phyloP scores from a whole-genome alignment of 2,797 vertebrate species.

The Carcharodon carcharias region DNA sequence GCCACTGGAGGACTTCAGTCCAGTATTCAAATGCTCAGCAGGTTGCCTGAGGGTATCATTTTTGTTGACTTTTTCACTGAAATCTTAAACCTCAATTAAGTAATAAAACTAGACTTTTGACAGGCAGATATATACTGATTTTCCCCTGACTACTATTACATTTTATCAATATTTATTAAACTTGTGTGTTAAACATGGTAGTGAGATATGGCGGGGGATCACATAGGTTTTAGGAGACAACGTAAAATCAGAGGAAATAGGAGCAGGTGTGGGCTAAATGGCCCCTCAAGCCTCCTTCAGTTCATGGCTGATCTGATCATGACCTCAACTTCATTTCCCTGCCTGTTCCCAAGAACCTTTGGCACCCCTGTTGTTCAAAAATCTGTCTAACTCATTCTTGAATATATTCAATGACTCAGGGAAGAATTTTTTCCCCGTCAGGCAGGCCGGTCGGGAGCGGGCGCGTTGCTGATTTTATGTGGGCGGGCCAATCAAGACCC shows the following conservation, averaged over 20 bases:
- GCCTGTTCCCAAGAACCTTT: neutral
- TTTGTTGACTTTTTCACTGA: neutral
- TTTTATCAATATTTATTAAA: neutral
- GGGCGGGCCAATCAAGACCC: too few species aligned
- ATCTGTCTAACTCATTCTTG: too few species aligned
- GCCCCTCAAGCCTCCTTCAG: neutral
- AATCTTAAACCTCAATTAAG: conserved; percentile 5
- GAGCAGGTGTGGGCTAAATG: neutral
- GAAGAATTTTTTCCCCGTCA: too few species aligned
- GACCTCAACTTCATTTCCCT: neutral
- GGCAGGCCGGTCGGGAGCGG: too few species aligned
- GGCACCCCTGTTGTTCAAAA: neutral
- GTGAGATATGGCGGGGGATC: neutral
- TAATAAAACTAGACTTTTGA: neutral
- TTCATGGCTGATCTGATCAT: neutral
- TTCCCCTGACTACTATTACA: neutral
- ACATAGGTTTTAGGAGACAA: neutral
- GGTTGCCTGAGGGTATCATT: neutral
- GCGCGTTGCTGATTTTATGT: too few species aligned
- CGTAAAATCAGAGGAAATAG: neutral
- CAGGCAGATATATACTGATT: neutral
- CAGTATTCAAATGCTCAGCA: neutral
- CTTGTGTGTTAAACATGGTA: neutral
- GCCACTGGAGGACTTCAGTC: neutral
- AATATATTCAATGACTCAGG: too few species aligned